Evolutionary conservation across 2,113 vertebrate genomes (phyloP).

Genomic region (Nycticorax nycticorax): DNA sequence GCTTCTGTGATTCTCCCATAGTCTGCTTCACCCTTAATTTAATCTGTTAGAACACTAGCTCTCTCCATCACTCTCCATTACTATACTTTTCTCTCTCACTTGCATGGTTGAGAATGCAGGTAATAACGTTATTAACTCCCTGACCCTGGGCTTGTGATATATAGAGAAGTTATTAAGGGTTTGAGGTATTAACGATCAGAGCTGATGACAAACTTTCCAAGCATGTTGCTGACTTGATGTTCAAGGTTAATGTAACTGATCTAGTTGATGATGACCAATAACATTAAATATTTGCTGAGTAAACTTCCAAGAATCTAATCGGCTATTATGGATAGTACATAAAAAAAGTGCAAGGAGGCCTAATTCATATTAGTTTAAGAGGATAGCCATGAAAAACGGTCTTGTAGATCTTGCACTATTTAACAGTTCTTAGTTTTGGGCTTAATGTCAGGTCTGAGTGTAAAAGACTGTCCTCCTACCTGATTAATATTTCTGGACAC

Average conservation of each 20-base stretch:
- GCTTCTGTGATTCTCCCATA: neutral
- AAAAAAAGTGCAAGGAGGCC: neutral
- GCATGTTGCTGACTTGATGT: neutral
- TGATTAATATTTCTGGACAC: neutral
- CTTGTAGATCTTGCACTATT: neutral
- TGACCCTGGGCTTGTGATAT: neutral
- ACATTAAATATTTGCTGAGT: slow-evolving; percentile 34
- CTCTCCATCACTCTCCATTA: neutral
- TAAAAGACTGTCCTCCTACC: neutral
- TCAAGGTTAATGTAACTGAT: neutral
- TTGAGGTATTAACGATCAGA: neutral
- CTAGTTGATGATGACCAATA: neutral
- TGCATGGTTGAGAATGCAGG: neutral
- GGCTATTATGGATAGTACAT: neutral
- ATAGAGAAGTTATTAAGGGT: neutral
- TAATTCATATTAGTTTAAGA: neutral
- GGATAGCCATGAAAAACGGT: neutral
- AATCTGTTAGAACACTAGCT: neutral
- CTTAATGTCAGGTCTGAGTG: neutral
- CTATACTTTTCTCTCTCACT: neutral
- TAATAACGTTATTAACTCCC: neutral
- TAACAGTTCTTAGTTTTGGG: neutral
- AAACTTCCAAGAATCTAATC: neutral
- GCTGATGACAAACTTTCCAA: neutral
- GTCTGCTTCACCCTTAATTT: neutral